Evolutionary conservation across 2,888 invertebrate species (phyloP).

Genomic region (Lysandra bellargus): DNA sequence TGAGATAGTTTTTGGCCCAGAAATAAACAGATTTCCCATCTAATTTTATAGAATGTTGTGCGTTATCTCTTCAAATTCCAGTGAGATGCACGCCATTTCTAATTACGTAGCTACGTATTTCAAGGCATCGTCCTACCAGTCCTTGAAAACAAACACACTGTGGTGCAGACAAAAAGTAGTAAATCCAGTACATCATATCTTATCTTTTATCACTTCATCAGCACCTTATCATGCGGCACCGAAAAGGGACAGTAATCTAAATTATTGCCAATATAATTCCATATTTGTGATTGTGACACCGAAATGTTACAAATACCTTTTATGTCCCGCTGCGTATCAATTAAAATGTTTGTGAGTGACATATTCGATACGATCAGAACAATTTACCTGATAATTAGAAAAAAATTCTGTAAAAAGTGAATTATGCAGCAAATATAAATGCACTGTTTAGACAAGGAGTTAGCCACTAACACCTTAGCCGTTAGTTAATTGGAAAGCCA

Average conservation of each 20-base stretch:
- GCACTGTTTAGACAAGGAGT: no score
- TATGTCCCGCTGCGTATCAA: slow-evolving; percentile 18
- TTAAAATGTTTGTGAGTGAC: not conserved
- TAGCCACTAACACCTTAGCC: no score
- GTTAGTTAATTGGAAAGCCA: no score
- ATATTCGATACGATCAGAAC: not conserved
- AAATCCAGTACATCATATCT: slow-evolving; percentile 72
- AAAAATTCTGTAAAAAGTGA: no score
- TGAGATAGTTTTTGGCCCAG: no score
- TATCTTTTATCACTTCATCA: slow-evolving; percentile 50
- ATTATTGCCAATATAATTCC: slow-evolving; percentile 56
- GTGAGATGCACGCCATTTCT: no score
- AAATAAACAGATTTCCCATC: no score
- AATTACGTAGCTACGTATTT: not conserved
- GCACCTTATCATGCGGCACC: slow-evolving; percentile 58
- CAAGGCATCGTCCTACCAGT: not conserved
- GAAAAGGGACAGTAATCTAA: slow-evolving; percentile 59
- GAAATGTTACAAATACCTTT: slow-evolving; percentile 34
- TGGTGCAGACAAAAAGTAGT: slow-evolving; percentile 69
- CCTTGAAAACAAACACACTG: not conserved
- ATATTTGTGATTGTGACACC: slow-evolving; percentile 43
- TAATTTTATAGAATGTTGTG: no score
- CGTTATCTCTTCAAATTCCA: no score
- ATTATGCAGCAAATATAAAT: no score
- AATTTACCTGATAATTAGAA: not conserved